Evolutionary conservation across 2,113 vertebrate genomes (phyloP).

Genomic region (Heteronetta atricapilla): DNA sequence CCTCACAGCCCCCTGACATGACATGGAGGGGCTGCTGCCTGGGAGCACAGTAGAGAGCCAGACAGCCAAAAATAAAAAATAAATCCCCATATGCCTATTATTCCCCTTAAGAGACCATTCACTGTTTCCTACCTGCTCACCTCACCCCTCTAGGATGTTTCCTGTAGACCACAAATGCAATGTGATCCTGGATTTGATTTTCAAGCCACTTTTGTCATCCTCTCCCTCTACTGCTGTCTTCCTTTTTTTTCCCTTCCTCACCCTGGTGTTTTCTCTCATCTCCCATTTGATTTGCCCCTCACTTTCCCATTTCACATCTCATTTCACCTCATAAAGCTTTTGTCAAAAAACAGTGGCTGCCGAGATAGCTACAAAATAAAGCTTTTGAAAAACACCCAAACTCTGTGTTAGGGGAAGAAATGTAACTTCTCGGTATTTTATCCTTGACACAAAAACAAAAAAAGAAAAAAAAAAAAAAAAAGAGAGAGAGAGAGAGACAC

Average conservation of each 20-base stretch:
- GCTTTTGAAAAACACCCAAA: background rate
- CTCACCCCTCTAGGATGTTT: background rate
- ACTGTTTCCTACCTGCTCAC: background rate
- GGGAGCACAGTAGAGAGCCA: background rate
- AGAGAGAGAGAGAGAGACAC: background rate
- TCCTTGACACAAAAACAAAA: background rate
- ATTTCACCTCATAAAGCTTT: background rate
- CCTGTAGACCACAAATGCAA: rapidly evolving
- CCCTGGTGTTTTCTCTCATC: background rate
- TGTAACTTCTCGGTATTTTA: background rate
- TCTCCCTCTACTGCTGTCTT: background rate
- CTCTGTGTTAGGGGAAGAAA: background rate
- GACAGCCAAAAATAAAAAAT: background rate
- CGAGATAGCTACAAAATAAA: background rate
- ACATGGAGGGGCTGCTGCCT: background rate
- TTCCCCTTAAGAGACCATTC: background rate
- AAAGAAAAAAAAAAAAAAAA: background rate
- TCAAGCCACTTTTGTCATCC: background rate
- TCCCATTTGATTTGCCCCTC: background rate
- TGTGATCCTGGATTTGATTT: background rate
- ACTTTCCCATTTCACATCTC: background rate
- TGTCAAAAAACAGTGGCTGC: background rate
- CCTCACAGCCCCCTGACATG: background rate
- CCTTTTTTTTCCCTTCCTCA: background rate
- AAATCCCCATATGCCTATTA: background rate